Base-by-base conservation (phyloP, 2,113 vertebrate genomes). In the Campylorhamphus procurvoides region DNA sequence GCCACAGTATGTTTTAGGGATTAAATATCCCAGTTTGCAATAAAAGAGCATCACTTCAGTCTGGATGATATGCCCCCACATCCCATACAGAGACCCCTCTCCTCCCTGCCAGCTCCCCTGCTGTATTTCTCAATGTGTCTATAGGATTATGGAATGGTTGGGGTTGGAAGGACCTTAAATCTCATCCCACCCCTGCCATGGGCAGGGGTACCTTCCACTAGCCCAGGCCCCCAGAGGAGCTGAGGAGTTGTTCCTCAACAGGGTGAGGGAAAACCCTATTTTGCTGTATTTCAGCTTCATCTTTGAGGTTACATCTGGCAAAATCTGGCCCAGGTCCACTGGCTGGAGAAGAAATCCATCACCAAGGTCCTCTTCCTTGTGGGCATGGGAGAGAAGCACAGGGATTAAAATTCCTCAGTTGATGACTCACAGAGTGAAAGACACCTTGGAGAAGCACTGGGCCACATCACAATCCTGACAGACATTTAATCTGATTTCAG, bases 81-180 rank as follows among this genome's bases (percentile, higher is more conserved):
- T 14, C 37, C 71, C 46, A 2, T 3, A 13, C 56, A 68, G 63
- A 22, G 7, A 55, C 12, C 14, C 2, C 9, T 39, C 8, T 18
- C n/a, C 2, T 4, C 33, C 22, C 33, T 58, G 55, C 60, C 68
- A 62, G 47, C 37, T 73, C 22, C 37, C 42, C 49, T 68, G n/a
- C 72, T 25, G 29, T 3, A 0, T 9, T 18, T 44, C 60, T 22
- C 1, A 0, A 2, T 5, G 35, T 10, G 0, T 33, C 29, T 35
- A 0, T 22, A 18, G 64, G 47, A 44, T 49, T 28, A 2, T 55
- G 39, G 39, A 84, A 37, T 33, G 27, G 15, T 56, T 71, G 56
- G 64, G 22, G 22, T 8, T 49, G 49, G 49, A 31, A 14, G 9
- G 3, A 33, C 22, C 25, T 33, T 29, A 33, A 58, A 58, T 10